Percentiles rank a stretch among this genome's conserved stretches.
phyloP scores from a whole-genome alignment of 2,888 invertebrate genomes.

The Smittia sp. region DNA sequence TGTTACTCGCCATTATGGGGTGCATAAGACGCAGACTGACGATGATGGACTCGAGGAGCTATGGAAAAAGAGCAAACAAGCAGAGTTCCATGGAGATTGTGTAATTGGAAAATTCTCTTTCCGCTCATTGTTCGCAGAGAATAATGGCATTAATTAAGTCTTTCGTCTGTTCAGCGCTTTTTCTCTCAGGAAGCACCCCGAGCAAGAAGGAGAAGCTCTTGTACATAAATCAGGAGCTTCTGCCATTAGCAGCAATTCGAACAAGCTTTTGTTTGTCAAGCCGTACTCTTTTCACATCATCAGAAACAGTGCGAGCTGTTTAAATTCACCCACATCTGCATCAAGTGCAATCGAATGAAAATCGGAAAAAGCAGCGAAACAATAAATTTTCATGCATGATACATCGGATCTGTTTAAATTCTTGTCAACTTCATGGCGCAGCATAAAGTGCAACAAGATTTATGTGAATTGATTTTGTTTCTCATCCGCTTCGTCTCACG shows the following conservation, averaged over 20 bases:
- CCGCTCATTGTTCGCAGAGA: neutral
- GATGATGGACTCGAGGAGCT: neutral
- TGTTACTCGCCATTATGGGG: neutral
- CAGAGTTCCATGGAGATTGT: neutral
- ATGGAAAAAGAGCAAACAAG: neutral
- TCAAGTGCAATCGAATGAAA: neutral
- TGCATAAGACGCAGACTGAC: neutral
- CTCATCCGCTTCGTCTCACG: neutral
- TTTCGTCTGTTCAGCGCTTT: neutral
- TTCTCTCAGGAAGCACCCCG: neutral
- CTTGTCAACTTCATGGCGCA: slow-evolving; percentile 16
- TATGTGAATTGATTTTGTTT: slow-evolving; percentile 27
- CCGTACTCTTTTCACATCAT: neutral
- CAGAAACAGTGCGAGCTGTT: neutral
- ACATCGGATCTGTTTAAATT: slow-evolving; percentile 13
- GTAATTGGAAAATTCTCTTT: neutral
- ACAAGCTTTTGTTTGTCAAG: neutral
- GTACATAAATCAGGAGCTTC: neutral
- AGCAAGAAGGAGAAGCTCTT: neutral
- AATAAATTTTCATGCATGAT: slow-evolving; percentile 23
- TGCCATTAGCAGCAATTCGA: neutral
- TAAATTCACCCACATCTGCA: neutral
- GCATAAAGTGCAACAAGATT: slow-evolving; percentile 29
- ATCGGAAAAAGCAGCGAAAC: neutral
- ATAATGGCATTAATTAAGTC: slow-evolving; percentile 26